These are phyloP conservation scores for Drosophila mettleri DNA, from an alignment of 2,888 invertebrate genomes.

Conservation along the genomic window DNA sequence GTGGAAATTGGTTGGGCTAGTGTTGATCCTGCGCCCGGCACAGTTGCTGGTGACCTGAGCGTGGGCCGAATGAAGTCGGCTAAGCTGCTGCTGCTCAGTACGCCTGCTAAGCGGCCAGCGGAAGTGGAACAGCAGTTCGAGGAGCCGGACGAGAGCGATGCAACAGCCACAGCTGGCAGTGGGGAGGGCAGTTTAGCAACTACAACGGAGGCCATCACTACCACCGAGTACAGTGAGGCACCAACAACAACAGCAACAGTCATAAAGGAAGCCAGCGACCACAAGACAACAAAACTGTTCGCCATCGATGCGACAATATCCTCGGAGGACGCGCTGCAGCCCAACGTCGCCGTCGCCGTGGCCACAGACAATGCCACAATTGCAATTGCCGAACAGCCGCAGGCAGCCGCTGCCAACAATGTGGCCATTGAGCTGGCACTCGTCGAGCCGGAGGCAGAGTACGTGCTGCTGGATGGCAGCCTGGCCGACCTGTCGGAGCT, in stretches of 20 bases:
- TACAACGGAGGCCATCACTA: slow-evolving; percentile 40
- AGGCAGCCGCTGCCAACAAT: slow-evolving; percentile 63
- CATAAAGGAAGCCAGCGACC: slow-evolving; percentile 37
- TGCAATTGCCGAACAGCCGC: slow-evolving; percentile 64
- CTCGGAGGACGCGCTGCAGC: slow-evolving; percentile 34
- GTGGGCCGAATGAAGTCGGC: slow-evolving; percentile 55
- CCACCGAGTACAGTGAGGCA: slow-evolving; percentile 40
- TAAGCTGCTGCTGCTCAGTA: slow-evolving; percentile 77
- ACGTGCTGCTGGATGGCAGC: slow-evolving; percentile 71
- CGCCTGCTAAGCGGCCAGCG: slow-evolving; percentile 70
- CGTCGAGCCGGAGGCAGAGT: slow-evolving; percentile 74
- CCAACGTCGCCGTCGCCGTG: slow-evolving; percentile 59
- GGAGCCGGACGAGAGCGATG: slow-evolving; percentile 70
- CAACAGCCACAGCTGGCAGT: slow-evolving; percentile 39
- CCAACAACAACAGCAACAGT: slow-evolving; percentile 20
- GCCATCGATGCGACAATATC: slow-evolving; percentile 65
- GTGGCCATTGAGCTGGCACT: slow-evolving; percentile 60
- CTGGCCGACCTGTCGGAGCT: slow-evolving; percentile 14
- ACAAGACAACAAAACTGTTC: slow-evolving; percentile 58
- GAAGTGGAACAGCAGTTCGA: slow-evolving; percentile 72
- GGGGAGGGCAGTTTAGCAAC: slow-evolving; percentile 35
- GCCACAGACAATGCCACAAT: slow-evolving; percentile 59
- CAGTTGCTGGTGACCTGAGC: slow-evolving; percentile 43
- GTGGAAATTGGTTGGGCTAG: slow-evolving; percentile 46
- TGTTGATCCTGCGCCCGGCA: slow-evolving; percentile 58